A percentile compares a stretch with the other conserved stretches of the same genome.
These are phyloP conservation scores for Mugil cephalus DNA, from an alignment of 2,113 vertebrate species.

Conservation along the genomic window DNA sequence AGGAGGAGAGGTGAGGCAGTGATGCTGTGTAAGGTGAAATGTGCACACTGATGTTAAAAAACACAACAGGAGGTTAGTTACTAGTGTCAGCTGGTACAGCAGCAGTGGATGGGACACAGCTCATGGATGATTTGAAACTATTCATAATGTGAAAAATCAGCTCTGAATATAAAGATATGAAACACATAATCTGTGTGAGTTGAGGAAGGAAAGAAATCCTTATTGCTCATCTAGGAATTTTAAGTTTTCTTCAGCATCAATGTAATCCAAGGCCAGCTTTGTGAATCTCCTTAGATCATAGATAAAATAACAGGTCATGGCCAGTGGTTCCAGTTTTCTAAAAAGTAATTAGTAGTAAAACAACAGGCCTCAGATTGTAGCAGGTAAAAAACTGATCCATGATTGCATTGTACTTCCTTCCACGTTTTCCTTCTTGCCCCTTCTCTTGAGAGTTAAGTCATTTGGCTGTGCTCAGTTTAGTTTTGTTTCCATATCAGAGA, in stretches of 20 bases:
- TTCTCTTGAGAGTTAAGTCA: neutral
- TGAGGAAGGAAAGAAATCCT: too few species aligned
- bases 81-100: neutral
- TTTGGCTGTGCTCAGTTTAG: neutral
- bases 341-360: too few species aligned
- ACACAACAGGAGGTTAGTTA: conserved; percentile 13
- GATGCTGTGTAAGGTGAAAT: neutral
- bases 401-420: too few species aligned
- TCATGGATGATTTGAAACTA: neutral
- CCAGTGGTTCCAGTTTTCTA: too few species aligned
- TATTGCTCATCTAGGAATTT: neutral
- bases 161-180: too few species aligned
- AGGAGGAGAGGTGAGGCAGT: conserved; percentile 2
- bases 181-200: too few species aligned
- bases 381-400: too few species aligned
- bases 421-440: too few species aligned
- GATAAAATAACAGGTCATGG: neutral
- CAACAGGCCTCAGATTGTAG: too few species aligned
- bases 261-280: neutral
- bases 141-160: too few species aligned
- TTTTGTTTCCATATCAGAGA: neutral
- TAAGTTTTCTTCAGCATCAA: neutral
- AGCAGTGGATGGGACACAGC: neutral
- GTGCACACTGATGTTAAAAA: conserved; percentile 10
- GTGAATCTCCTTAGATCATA: neutral